Conservation (phyloP, 2,113 vertebrate genomes). For the Anolis sagrei region DNA sequence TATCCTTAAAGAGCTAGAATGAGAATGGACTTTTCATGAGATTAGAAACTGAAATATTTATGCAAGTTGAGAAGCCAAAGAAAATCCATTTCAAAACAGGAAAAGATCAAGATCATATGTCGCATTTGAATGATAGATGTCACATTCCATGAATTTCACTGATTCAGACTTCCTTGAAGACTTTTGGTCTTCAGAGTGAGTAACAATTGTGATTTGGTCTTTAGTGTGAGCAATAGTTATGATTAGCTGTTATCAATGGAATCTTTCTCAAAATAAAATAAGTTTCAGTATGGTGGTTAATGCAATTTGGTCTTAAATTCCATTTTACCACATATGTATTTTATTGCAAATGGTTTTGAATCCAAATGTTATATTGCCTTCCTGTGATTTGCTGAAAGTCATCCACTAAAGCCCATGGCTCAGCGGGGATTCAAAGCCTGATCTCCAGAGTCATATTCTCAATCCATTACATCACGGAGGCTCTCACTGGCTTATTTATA, state of each 20-base stretch:
- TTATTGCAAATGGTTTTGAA: not conserved
- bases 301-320: constrained; percentile 18
- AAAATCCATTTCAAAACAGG: not conserved
- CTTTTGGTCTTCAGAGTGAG: not conserved
- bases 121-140: not conserved
- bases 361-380: not conserved
- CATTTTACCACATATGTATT: not conserved
- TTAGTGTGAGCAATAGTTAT: not conserved
- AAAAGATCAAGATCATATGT: not conserved
- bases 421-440: too few relatives aligned
- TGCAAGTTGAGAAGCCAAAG: not conserved
- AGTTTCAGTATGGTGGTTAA: not conserved
- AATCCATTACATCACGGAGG: too few relatives aligned
- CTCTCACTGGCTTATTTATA: too few relatives aligned
- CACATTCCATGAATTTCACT: constrained; percentile 1
- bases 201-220: not conserved
- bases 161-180: not conserved
- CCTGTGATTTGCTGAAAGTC: too few relatives aligned
- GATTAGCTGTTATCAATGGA: not conserved
- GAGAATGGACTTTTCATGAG: not conserved
- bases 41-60: not conserved
- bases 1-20: not conserved
- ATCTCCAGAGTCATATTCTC: too few relatives aligned
- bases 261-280: not conserved
- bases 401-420: too few relatives aligned